Base-by-base conservation (phyloP, 2,888 invertebrate species). In the Cremastinae sp. region DNA sequence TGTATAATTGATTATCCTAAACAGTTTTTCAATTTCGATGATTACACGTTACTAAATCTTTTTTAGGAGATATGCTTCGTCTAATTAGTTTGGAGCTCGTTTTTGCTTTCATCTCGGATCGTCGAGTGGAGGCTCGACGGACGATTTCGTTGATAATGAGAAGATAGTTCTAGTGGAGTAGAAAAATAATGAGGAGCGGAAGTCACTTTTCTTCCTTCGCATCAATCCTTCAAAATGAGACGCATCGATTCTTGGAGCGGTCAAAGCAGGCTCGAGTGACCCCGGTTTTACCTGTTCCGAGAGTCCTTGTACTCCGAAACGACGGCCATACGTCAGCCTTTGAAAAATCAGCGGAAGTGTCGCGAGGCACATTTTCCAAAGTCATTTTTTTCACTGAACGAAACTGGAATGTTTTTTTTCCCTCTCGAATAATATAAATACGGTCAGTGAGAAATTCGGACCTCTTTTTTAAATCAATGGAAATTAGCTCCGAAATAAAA, bases 221-320 rank as follows among this genome's bases (percentile, higher is more conserved):
- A 45, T 54, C 53, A 34, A n/a, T 53, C 49, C 54, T 18, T 16
- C 45, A 56, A 14, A 18, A 10, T 45, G 62, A 54, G 51, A 62
- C 68, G 61, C 69, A 61, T 73, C 54, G 73, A 69, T 74, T 49
- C 45, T 54, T 54, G 16, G 45, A 43, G n/a, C 12, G 22, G 18
- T 41, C 41, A 41, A 41, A 5, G 8, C 4, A 41, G 4, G 12
- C 41, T 41, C 2, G 2, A 41, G 41, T 41, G 12, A 41, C 12
- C 12, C 2, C 28, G 34, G 34, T 20, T 45, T 18, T 68, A 64
- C 68, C 68, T 59, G 69, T 64, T 45, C 22, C 47, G 22, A 8
- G n/a, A 47, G 7, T 38, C 41, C 76, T 20, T 76, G 72, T 76
- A 76, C 72, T 64, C 58, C 64, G 56, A 73, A 76, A 69, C 58